Conservation (phyloP, 2,888 invertebrate genomes). For the Spilosoma lubricipeda region DNA sequence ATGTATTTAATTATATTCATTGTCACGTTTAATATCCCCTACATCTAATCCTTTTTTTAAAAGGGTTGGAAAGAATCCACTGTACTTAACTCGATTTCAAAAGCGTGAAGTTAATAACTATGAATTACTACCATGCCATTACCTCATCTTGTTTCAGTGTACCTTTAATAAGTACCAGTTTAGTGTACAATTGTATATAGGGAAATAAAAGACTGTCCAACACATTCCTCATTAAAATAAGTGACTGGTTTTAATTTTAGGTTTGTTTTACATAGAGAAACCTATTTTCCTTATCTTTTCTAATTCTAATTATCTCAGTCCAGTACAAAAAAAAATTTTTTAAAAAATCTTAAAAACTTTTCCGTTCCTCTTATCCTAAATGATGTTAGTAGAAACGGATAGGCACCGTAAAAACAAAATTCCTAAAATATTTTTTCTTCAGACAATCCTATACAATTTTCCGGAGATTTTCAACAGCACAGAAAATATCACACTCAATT, state of each 20-base stretch:
- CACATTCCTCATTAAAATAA: no score
- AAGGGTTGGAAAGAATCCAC: no score
- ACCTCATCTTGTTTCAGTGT: no score
- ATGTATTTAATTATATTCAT: neutral
- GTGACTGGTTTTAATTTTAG: no score
- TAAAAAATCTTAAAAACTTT: conserved; percentile 10
- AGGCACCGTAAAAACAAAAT: conserved; percentile 34
- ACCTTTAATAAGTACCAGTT: no score
- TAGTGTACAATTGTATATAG: no score
- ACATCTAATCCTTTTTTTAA: neutral
- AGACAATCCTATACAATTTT: conserved; percentile 39
- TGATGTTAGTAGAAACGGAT: conserved; percentile 30
- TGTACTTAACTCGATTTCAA: no score
- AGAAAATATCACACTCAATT: conserved; percentile 53
- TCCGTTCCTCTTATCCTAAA: conserved; percentile 25
- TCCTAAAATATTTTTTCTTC: conserved; percentile 30
- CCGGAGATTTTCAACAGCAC: conserved; percentile 48
- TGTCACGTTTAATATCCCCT: neutral
- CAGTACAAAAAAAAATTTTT: neutral
- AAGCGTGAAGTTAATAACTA: no score
- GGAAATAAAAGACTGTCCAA: no score
- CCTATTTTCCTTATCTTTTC: no score
- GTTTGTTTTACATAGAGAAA: no score
- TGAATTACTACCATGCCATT: no score
- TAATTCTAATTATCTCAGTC: conserved; percentile 6